Percentiles rank a stretch among this genome's conserved stretches.
phyloP scores from a whole-genome alignment of 2,888 invertebrate species.

The Tortricodes alternella region DNA sequence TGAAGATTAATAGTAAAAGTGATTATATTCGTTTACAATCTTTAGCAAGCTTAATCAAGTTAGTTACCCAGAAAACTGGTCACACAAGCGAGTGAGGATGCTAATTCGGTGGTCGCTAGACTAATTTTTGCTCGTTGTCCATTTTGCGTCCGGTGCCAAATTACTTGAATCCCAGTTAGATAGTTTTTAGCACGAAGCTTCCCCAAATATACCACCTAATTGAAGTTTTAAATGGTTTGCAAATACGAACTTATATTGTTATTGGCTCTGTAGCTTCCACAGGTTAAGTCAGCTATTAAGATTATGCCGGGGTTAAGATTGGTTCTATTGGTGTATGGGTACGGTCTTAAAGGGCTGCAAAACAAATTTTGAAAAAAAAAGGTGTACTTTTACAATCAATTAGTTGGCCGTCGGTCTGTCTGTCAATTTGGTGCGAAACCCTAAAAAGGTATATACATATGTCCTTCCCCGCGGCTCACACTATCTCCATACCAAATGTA shows the following conservation, averaged over 20 bases:
- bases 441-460: too few species aligned
- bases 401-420: too few species aligned
- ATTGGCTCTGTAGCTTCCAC: slow-evolving; percentile 9
- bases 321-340: background rate
- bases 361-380: too few species aligned
- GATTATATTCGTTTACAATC: background rate
- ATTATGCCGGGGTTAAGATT: background rate
- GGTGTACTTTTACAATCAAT: too few species aligned
- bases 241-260: slow-evolving; percentile 14
- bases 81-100: background rate
- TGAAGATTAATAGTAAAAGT: background rate
- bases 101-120: slow-evolving; percentile 12
- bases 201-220: slow-evolving; percentile 24
- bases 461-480: too few species aligned
- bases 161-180: slow-evolving; percentile 26
- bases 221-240: slow-evolving; percentile 29
- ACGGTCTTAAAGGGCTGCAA: background rate
- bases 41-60: background rate
- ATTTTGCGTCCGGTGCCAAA: slow-evolving; percentile 28
- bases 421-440: too few species aligned
- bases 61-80: background rate
- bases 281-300: slow-evolving; percentile 24
- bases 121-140: slow-evolving; percentile 24
- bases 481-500: too few species aligned
- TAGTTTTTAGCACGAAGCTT: slow-evolving; percentile 26